Conservation (phyloP, 2,888 invertebrate species). For the Bellardia pandia region DNA sequence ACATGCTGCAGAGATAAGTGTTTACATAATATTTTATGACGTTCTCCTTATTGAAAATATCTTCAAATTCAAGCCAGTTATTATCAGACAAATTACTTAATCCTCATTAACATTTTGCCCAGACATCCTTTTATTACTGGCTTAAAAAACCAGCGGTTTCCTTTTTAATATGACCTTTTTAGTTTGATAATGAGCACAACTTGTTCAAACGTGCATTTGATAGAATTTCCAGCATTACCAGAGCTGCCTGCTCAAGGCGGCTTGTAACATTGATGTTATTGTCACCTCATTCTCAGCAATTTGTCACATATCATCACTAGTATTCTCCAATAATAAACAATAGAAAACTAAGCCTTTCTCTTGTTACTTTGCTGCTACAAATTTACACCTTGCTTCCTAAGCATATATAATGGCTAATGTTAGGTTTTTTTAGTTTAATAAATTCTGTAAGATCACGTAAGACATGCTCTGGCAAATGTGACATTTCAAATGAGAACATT, state of each 20-base stretch:
- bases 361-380: background rate
- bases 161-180: background rate
- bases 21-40: background rate
- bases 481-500: constrained; percentile 36
- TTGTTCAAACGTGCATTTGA: constrained; percentile 14
- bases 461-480: constrained; percentile 27
- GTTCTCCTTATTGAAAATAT: background rate
- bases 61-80: background rate
- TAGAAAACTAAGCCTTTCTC: constrained; percentile 46
- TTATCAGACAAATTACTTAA: background rate
- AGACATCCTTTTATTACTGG: background rate
- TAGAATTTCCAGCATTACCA: constrained; percentile 5
- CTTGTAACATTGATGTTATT: background rate
- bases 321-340: background rate
- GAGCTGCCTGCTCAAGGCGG: background rate
- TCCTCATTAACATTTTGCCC: background rate
- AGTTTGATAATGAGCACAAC: background rate
- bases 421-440: background rate
- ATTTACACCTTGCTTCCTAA: constrained; percentile 34
- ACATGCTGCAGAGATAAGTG: background rate
- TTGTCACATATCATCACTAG: constrained; percentile 42
- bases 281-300: constrained; percentile 16
- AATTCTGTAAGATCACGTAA: constrained; percentile 51
- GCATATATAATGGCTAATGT: background rate
- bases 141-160: background rate